A percentile compares a stretch with the other conserved stretches of the same genome.
Evolutionary conservation across 1,140 invertebrate genomes (phyloP).

Genomic region (Adelges cooleyi): DNA sequence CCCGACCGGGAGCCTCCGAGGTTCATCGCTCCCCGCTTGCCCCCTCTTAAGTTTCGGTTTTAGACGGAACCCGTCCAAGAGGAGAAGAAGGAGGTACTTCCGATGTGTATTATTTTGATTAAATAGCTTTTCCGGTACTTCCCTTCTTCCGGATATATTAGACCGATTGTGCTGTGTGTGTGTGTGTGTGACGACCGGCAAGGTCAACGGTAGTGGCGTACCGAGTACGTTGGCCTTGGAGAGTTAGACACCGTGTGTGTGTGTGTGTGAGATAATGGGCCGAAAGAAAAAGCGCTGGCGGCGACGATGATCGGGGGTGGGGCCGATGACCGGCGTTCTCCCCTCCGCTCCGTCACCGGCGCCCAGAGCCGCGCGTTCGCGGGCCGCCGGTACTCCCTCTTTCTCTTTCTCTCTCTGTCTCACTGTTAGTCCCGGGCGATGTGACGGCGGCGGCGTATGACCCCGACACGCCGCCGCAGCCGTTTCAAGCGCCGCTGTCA

Average conservation of each 20-base stretch:
- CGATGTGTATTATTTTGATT: too few species aligned
- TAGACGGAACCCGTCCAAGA: too few species aligned
- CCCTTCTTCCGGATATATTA: conserved; percentile 9
- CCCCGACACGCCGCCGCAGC: background rate
- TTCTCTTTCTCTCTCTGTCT: background rate
- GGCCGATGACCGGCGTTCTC: conserved; percentile 25
- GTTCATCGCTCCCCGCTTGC: too few species aligned
- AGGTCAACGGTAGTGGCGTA: conserved; percentile 19
- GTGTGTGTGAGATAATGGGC: background rate
- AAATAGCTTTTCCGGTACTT: conserved; percentile 11
- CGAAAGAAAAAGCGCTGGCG: conserved; percentile 20
- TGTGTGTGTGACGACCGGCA: background rate
- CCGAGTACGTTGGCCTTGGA: conserved; percentile 24
- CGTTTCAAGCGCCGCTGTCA: background rate
- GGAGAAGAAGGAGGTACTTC: too few species aligned
- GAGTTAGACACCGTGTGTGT: background rate
- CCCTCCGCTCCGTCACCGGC: background rate
- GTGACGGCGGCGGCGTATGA: background rate
- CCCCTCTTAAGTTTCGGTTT: too few species aligned
- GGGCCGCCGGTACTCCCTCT: background rate
- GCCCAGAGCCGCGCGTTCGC: background rate
- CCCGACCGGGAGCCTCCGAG: too few species aligned
- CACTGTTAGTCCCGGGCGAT: background rate
- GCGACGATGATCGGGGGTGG: conserved; percentile 27
- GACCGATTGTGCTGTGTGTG: too few species aligned